These are phyloP conservation scores for Dichetophora obliterata DNA, from an alignment of 2,888 invertebrate genomes.

Conservation along the genomic window DNA sequence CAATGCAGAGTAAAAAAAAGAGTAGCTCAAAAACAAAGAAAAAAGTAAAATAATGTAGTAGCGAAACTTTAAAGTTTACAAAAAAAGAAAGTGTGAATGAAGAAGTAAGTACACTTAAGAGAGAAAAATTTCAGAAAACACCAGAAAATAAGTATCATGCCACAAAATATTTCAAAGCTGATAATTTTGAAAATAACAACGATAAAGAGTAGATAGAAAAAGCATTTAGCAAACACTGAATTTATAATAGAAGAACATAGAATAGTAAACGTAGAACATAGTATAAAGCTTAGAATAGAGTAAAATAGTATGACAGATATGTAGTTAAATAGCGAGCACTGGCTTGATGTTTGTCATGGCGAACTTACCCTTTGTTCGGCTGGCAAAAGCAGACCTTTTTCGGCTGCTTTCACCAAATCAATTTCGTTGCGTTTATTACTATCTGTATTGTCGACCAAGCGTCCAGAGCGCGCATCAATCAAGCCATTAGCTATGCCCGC, in stretches of 20 bases:
- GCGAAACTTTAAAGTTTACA: constrained; percentile 42
- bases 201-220: not conserved
- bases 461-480: constrained; percentile 82
- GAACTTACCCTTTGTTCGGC: constrained; percentile 94
- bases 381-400: constrained; percentile 88
- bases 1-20: constrained; percentile 49
- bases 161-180: constrained; percentile 36
- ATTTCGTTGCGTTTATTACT: constrained; percentile 64
- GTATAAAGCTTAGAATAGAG: constrained; percentile 27
- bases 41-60: constrained; percentile 46
- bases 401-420: constrained; percentile 88
- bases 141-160: constrained; percentile 42
- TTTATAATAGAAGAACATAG: constrained; percentile 22
- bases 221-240: constrained; percentile 17
- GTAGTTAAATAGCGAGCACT: not conserved
- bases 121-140: constrained; percentile 7
- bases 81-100: constrained; percentile 30
- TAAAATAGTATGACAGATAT: constrained; percentile 11
- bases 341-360: constrained; percentile 26
- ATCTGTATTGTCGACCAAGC: constrained; percentile 73
- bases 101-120: constrained; percentile 7
- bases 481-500: constrained; percentile 81
- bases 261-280: constrained; percentile 27
- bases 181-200: constrained; percentile 29
- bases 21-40: constrained; percentile 36